Evolutionary conservation across 2,888 invertebrate species (phyloP).

Genomic region (Calameuta filiformis): DNA sequence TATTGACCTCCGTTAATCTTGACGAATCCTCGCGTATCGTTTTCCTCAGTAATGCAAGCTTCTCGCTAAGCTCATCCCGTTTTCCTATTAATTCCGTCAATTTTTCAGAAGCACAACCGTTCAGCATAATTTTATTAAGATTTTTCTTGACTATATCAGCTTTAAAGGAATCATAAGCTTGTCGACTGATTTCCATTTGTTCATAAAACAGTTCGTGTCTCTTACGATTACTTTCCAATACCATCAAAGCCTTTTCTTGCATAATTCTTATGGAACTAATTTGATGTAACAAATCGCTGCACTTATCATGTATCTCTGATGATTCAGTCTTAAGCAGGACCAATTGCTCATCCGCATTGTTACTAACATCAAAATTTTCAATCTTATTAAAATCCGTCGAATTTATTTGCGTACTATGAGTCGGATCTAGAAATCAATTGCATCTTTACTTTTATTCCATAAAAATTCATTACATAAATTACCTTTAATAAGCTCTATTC

Average conservation of each 20-base stretch:
- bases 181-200: constrained; percentile 28
- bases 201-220: constrained; percentile 14
- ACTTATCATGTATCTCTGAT: too few relatives aligned
- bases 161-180: too few relatives aligned
- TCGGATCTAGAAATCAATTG: too few relatives aligned
- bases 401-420: too few relatives aligned
- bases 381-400: too few relatives aligned
- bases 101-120: background rate
- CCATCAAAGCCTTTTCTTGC: constrained; percentile 27
- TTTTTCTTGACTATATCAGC: background rate
- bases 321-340: too few relatives aligned
- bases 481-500: too few relatives aligned
- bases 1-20: constrained; percentile 1
- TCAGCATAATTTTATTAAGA: background rate
- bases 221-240: constrained; percentile 24
- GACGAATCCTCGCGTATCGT: constrained; percentile 1
- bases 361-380: too few relatives aligned
- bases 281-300: too few relatives aligned
- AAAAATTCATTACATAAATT: too few relatives aligned
- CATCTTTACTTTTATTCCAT: too few relatives aligned
- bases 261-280: background rate
- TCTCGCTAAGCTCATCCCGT: constrained; percentile 10
- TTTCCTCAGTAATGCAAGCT: background rate
- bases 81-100: constrained; percentile 14
- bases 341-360: too few relatives aligned